Conservation (phyloP, 2,888 invertebrate species). For the Drosophila rellima region DNA sequence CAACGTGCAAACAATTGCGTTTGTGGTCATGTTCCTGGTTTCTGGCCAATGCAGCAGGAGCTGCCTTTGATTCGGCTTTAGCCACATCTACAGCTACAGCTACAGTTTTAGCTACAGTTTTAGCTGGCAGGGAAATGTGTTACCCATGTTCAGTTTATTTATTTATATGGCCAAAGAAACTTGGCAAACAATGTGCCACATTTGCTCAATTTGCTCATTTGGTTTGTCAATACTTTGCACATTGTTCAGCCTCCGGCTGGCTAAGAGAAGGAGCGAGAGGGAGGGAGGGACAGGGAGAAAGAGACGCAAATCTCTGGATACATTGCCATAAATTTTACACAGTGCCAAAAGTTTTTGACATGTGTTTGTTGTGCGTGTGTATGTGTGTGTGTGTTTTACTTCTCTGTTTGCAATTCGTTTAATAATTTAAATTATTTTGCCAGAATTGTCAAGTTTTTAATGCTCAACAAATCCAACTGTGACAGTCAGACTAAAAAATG, state of each 20-base stretch:
- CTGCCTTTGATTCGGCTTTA: constrained; percentile 2
- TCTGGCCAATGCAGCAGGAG: constrained; percentile 21
- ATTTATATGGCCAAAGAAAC: constrained; percentile 60
- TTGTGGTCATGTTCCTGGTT: constrained; percentile 56
- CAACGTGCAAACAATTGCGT: constrained; percentile 78
- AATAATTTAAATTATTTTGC: constrained; percentile 64
- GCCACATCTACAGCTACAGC: constrained; percentile 8
- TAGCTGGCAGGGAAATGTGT: constrained; percentile 61
- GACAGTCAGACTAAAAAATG: constrained; percentile 28
- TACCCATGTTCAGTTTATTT: constrained; percentile 71
- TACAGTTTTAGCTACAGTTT: background rate
- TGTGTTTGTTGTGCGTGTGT: constrained; percentile 34
- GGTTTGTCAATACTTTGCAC: constrained; percentile 70
- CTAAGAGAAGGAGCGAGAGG: background rate
- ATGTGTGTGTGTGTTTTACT: background rate
- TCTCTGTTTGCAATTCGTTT: constrained; percentile 48
- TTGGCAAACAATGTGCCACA: constrained; percentile 63
- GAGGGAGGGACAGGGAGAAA: background rate
- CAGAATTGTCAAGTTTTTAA: constrained; percentile 47
- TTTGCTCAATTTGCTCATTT: constrained; percentile 70
- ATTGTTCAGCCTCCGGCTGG: constrained; percentile 38
- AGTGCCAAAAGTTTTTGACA: constrained; percentile 67
- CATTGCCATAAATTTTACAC: constrained; percentile 64
- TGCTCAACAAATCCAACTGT: constrained; percentile 43
- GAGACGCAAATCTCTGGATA: constrained; percentile 41